Percentiles rank a stretch among this genome's conserved stretches.
Conservation (phyloP, 2,113 vertebrate species). For the Lepisosteus osseus region DNA sequence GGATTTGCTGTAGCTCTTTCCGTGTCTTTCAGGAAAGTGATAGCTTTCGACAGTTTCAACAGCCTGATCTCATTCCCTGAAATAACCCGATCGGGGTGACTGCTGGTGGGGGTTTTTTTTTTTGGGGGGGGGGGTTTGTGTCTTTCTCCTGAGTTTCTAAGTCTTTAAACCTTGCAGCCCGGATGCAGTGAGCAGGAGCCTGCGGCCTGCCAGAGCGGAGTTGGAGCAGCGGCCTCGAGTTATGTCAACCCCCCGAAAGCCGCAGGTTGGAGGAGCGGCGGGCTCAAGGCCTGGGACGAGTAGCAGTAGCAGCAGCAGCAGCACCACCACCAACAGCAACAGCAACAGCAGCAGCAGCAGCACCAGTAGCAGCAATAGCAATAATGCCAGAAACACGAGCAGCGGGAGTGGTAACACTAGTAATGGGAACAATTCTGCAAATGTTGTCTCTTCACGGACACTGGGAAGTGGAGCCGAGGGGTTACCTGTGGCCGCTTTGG, state of each 20-base stretch:
- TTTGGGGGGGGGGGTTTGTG: neutral
- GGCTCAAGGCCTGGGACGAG: conserved; percentile 68
- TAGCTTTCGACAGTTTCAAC: too few species aligned
- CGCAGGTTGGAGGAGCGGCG: conserved; percentile 50
- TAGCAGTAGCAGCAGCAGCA: conserved; percentile 48
- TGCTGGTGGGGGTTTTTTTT: neutral
- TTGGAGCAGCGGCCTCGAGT: conserved; percentile 46
- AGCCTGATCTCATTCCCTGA: too few species aligned
- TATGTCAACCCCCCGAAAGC: conserved; percentile 65
- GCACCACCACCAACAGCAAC: conserved; percentile 36
- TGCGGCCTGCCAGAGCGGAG: conserved; percentile 41
- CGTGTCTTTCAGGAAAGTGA: neutral
- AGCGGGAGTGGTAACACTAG: conserved; percentile 37
- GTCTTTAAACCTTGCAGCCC: conserved; percentile 32
- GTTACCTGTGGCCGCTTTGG: conserved; percentile 45
- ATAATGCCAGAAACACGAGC: conserved; percentile 26
- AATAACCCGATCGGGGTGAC: too few species aligned
- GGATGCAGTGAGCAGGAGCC: conserved; percentile 58
- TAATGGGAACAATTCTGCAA: conserved; percentile 54
- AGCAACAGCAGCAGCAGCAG: conserved; percentile 36
- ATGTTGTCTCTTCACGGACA: conserved; percentile 57
- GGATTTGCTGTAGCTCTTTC: neutral
- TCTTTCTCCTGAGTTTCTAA: conserved; percentile 5
- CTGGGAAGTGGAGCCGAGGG: conserved; percentile 44
- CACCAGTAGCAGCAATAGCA: conserved; percentile 45